Base-by-base conservation (phyloP, 1,140 invertebrate species). In the Drosophila truncata region DNA sequence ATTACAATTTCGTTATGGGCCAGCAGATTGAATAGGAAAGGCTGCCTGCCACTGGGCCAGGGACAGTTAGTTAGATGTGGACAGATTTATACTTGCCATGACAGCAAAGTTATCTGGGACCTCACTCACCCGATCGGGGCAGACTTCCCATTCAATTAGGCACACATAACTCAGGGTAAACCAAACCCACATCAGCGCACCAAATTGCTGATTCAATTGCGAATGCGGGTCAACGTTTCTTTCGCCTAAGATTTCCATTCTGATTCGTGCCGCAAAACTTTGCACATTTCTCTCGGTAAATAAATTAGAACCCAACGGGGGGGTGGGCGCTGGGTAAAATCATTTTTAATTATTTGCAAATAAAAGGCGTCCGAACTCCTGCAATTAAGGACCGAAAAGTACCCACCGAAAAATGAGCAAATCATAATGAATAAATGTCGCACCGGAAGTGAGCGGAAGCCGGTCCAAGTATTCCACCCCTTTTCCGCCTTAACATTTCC, bases 341-440 rank as follows among this genome's bases (percentile, higher is more conserved):
- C 52, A 72, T 79, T 90, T 90, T 90, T 91, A 90, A 90, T 90
- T 90, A 90, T 90, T 90, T 90, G 86, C 65, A 91, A 90, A 91
- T 85, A 90, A 90, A 76, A 70, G 58, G 66, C 54, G 59, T 46
- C 54, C 39, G 69, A 87, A 78, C 55, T 72, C 66, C 67, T 82
- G 69, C 82, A 91, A 90, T 91, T 90, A 90, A 82, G 78, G 63
- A 25, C 33, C 66, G 55, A 65, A 62, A 66, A 83, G 60, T 59
- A 70, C 50, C 65, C 39, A 59, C 42, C 70, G 62, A 81, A 69
- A 88, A 88, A 72, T 85, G 86, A 85, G 78, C 85, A 90, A 87
- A 90, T 90, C 85, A 88, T 85, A 90, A 90, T 90, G 86, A 90
- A 90, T 90, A 90, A 90, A 90, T 90, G 85, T 90, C 85, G 80